phyloP scores from a whole-genome alignment of 2,113 vertebrate genomes.

The Calyptomena viridis region DNA sequence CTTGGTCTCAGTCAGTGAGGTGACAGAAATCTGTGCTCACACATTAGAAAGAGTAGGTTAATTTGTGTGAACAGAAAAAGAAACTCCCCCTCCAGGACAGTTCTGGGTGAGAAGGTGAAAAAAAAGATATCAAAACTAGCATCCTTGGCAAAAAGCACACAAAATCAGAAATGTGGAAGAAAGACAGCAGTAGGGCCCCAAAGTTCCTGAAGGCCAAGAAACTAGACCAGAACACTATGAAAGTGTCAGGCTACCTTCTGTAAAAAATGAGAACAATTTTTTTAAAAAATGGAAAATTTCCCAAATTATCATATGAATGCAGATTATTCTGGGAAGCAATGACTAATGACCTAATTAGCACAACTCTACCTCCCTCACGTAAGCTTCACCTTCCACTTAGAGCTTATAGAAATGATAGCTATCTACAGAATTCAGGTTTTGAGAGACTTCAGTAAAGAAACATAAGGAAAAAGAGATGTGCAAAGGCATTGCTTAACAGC shows the following conservation, averaged over 20 bases:
- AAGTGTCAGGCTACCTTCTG: neutral
- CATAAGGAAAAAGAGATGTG: neutral
- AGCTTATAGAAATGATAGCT: neutral
- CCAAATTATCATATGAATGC: neutral
- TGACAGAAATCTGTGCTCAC: neutral
- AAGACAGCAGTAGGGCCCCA: neutral
- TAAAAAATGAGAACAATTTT: neutral
- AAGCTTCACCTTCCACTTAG: neutral
- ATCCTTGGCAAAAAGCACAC: neutral
- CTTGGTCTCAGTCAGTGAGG: neutral
- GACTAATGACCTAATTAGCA: constrained; percentile 1
- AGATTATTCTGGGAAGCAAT: constrained; percentile 7
- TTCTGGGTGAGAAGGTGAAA: neutral
- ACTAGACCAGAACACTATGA: neutral
- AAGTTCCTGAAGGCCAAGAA: neutral
- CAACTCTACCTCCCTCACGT: neutral
- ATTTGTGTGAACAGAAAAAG: neutral
- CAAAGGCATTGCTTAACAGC: neutral
- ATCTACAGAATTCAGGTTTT: neutral
- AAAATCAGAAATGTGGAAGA: neutral
- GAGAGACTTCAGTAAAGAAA: neutral
- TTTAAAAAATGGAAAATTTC: neutral
- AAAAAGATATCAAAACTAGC: neutral
- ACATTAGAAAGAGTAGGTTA: neutral
- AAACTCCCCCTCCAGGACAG: neutral